A percentile compares a stretch with the other conserved stretches of the same genome.
Evolutionary conservation across 2,888 invertebrate genomes (phyloP).

Genomic region (Sylvicola cinctus): DNA sequence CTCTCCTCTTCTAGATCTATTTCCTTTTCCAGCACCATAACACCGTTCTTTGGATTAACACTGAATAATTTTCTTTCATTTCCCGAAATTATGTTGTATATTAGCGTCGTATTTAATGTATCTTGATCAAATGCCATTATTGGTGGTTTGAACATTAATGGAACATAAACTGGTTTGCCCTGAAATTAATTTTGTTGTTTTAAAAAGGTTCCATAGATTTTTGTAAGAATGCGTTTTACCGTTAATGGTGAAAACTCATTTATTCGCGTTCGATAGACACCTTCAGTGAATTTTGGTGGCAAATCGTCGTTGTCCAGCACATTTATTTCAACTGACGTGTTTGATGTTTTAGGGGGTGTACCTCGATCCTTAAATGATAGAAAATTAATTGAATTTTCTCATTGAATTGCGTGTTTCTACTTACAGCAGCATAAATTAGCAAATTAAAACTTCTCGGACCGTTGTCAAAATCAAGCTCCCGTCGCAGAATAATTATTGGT

Average conservation of each 20-base stretch:
- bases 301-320: constrained; percentile 65
- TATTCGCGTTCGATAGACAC: constrained; percentile 57
- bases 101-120: constrained; percentile 49
- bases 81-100: constrained; percentile 62
- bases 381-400: constrained; percentile 1
- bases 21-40: constrained; percentile 55
- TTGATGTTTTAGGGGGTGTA: constrained; percentile 48
- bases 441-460: constrained; percentile 58
- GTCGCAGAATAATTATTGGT: constrained; percentile 49
- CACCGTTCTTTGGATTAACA: constrained; percentile 51
- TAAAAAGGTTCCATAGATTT: neutral
- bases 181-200: constrained; percentile 15
- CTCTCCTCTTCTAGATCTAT: constrained; percentile 60
- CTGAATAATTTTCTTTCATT: constrained; percentile 59
- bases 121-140: constrained; percentile 68
- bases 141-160: constrained; percentile 44
- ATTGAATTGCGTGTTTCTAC: constrained; percentile 14
- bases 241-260: constrained; percentile 65
- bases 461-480: constrained; percentile 56
- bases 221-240: constrained; percentile 28
- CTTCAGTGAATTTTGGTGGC: constrained; percentile 61
- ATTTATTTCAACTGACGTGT: constrained; percentile 46
- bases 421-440: constrained; percentile 55
- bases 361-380: constrained; percentile 50
- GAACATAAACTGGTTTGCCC: constrained; percentile 51